Evolutionary conservation across 2,113 vertebrate genomes (phyloP).

Genomic region (Dipodomys ordii): DNA sequence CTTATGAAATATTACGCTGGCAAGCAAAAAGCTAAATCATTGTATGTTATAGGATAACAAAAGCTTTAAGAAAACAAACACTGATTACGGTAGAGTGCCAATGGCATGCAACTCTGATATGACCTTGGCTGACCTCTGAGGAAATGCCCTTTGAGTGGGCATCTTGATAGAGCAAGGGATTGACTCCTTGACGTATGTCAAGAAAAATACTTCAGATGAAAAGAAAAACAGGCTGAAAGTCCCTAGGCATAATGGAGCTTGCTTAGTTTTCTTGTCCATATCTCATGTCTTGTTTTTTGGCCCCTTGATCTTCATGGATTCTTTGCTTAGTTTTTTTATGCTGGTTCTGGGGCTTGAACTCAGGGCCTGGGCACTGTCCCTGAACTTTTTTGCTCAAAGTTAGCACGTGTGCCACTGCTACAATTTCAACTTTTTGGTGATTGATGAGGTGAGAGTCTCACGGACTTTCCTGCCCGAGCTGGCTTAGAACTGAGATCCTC

Average conservation of each 20-base stretch:
- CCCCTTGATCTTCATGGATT: background rate
- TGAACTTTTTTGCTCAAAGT: too few relatives aligned
- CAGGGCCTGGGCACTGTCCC: too few relatives aligned
- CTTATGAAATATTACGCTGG: background rate
- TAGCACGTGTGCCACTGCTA: too few relatives aligned
- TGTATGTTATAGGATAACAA: background rate
- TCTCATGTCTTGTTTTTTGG: accelerated
- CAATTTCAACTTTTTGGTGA: too few relatives aligned
- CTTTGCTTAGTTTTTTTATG: background rate
- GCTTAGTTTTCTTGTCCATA: too few relatives aligned
- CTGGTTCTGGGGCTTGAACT: background rate
- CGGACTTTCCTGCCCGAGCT: too few relatives aligned
- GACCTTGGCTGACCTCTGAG: background rate
- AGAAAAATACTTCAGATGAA: background rate
- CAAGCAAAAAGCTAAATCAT: background rate
- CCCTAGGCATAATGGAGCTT: background rate
- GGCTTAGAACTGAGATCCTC: too few relatives aligned
- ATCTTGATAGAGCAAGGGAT: background rate
- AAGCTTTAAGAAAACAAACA: background rate
- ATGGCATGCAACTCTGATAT: background rate
- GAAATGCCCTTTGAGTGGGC: background rate
- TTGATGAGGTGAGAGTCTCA: too few relatives aligned
- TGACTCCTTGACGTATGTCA: background rate
- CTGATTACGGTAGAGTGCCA: too few relatives aligned
- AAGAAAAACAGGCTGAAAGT: background rate